Percentiles rank a stretch among this genome's conserved stretches.
Evolutionary conservation across 2,113 vertebrate genomes (phyloP).

Genomic region (Proterorhinus semilunaris): DNA sequence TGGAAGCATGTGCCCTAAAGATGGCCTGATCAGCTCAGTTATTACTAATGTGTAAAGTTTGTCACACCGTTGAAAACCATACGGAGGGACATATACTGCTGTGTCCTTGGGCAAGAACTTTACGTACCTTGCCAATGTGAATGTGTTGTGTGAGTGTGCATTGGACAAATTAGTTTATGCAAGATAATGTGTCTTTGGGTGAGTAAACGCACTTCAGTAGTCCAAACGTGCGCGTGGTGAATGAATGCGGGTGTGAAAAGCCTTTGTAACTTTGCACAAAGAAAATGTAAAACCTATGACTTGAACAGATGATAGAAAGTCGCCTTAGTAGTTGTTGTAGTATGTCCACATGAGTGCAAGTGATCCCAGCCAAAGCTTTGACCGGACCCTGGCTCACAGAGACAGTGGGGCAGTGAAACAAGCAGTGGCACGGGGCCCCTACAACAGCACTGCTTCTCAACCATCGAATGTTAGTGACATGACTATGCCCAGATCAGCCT

Average conservation of each 20-base stretch:
- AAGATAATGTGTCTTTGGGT: too few species aligned
- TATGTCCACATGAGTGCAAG: constrained; percentile 5
- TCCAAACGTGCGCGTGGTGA: too few species aligned
- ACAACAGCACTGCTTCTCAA: constrained; percentile 57
- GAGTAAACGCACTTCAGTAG: too few species aligned
- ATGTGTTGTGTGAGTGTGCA: not conserved
- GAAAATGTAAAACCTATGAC: not conserved
- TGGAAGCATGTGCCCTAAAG: not conserved
- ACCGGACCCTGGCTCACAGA: constrained; percentile 75
- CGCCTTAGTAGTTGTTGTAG: not conserved
- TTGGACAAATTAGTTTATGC: too few species aligned
- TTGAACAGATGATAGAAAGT: not conserved
- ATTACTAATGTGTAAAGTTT: too few species aligned
- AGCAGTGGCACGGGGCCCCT: constrained; percentile 73
- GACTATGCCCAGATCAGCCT: not conserved
- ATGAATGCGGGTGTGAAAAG: too few species aligned
- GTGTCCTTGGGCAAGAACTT: not conserved
- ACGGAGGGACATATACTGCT: too few species aligned
- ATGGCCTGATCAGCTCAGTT: too few species aligned
- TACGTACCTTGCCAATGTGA: not conserved
- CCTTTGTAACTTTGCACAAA: too few species aligned
- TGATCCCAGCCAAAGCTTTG: constrained; percentile 51
- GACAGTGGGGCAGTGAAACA: constrained; percentile 77
- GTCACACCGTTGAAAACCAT: too few species aligned
- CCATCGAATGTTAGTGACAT: constrained; percentile 12